Percentiles rank a stretch among this genome's conserved stretches.
Conservation (phyloP, 2,797 vertebrate genomes). For the Malurus splendens region DNA sequence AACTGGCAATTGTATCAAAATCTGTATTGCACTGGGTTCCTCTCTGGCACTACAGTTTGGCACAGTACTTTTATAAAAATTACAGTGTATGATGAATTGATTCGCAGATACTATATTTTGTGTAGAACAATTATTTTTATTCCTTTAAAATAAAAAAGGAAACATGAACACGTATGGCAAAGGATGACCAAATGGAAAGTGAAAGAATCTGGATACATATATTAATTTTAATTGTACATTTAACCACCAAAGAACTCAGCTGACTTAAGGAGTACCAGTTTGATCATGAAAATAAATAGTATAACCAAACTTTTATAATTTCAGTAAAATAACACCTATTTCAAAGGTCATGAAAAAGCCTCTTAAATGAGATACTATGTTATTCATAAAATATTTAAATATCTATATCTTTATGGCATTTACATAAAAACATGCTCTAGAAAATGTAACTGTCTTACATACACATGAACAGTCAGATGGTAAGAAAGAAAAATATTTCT, state of each 20-base stretch:
- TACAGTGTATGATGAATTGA: neutral
- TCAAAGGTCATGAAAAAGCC: neutral
- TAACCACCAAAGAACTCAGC: neutral
- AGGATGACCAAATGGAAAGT: neutral
- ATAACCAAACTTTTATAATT: neutral
- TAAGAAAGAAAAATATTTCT: neutral
- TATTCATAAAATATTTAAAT: neutral
- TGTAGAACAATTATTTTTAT: neutral
- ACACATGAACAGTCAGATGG: accelerated
- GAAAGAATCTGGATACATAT: neutral
- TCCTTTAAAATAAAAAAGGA: neutral
- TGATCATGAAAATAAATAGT: neutral
- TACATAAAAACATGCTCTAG: neutral
- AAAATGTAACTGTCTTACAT: neutral
- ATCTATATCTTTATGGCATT: neutral
- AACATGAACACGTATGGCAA: neutral
- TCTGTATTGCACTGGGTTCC: neutral
- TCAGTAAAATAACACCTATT: neutral
- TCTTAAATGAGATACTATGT: neutral
- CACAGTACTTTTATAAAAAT: neutral
- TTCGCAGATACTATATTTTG: neutral
- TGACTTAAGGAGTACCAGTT: neutral
- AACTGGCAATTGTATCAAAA: neutral
- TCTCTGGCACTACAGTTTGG: neutral
- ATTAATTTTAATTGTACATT: neutral